These are phyloP conservation scores for Diplolepis rosae DNA, from an alignment of 2,888 invertebrate species.

Conservation along the genomic window DNA sequence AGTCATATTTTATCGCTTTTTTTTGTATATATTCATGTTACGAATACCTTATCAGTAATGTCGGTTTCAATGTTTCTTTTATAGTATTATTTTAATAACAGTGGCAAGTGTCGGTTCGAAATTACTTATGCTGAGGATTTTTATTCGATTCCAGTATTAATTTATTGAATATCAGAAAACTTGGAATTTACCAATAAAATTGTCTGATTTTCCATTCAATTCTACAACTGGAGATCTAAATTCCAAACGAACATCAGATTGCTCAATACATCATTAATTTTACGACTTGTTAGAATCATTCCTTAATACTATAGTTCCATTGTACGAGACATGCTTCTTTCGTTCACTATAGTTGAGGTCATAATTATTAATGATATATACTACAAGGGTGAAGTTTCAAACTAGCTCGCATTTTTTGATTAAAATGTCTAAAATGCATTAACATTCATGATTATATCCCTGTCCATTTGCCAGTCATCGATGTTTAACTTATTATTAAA, in stretches of 20 bases:
- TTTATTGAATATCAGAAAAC: constrained; percentile 17
- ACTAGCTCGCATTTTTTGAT: too few species aligned
- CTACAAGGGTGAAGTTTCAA: too few species aligned
- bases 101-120: background rate
- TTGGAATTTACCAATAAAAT: constrained; percentile 19
- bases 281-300: constrained; percentile 25
- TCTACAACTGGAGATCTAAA: constrained; percentile 16
- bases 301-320: constrained; percentile 25
- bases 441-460: too few species aligned
- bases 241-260: constrained; percentile 29
- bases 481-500: too few species aligned
- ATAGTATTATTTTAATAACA: background rate
- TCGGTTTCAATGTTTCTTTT: background rate
- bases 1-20: background rate
- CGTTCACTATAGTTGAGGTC: background rate
- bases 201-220: constrained; percentile 27
- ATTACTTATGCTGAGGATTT: constrained; percentile 10
- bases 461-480: too few species aligned
- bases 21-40: too few species aligned
- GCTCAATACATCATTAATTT: constrained; percentile 29
- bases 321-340: constrained; percentile 17
- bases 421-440: too few species aligned
- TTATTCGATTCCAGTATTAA: background rate
- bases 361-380: constrained; percentile 9
- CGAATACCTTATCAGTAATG: background rate